These are phyloP conservation scores for Labeo calbasu DNA, from an alignment of 2,797 vertebrate genomes.

Conservation along the genomic window DNA sequence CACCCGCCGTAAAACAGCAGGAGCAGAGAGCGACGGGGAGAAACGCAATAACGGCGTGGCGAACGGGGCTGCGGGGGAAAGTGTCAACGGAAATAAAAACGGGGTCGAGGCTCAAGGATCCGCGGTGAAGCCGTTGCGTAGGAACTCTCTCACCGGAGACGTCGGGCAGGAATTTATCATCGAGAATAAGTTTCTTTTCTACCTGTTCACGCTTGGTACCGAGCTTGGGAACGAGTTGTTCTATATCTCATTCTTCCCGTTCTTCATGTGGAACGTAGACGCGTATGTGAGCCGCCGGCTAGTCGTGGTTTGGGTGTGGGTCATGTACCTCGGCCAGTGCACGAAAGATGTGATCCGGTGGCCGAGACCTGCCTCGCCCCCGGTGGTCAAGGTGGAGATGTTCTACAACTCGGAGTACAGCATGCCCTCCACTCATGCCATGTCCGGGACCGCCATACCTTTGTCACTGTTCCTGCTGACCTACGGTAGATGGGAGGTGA, in stretches of 20 bases:
- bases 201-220: constrained; percentile 90
- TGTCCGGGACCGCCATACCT: constrained; percentile 96
- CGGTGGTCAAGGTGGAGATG: constrained; percentile 94
- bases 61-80: constrained; percentile 63
- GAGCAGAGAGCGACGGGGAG: background rate
- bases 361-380: constrained; percentile 91
- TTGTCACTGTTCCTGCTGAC: constrained; percentile 88
- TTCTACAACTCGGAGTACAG: constrained; percentile 99
- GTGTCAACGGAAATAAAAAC: background rate
- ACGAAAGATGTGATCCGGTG: constrained; percentile 94
- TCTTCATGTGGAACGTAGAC: constrained; percentile 94
- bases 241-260: constrained; percentile 94
- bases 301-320: constrained; percentile 93
- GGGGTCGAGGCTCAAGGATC: background rate
- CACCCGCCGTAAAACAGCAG: constrained; percentile 1
- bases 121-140: constrained; percentile 79
- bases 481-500: constrained; percentile 92
- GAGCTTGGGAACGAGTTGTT: constrained; percentile 97
- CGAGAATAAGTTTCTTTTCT: constrained; percentile 85
- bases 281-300: constrained; percentile 85
- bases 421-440: constrained; percentile 98
- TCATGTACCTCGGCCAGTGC: constrained; percentile 98
- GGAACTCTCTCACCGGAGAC: constrained; percentile 90
- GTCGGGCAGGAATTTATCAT: constrained; percentile 84
- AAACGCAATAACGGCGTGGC: constrained; percentile 47